These are phyloP conservation scores for Nesoenas mayeri DNA, from an alignment of 2,113 vertebrate genomes.

Conservation along the genomic window DNA sequence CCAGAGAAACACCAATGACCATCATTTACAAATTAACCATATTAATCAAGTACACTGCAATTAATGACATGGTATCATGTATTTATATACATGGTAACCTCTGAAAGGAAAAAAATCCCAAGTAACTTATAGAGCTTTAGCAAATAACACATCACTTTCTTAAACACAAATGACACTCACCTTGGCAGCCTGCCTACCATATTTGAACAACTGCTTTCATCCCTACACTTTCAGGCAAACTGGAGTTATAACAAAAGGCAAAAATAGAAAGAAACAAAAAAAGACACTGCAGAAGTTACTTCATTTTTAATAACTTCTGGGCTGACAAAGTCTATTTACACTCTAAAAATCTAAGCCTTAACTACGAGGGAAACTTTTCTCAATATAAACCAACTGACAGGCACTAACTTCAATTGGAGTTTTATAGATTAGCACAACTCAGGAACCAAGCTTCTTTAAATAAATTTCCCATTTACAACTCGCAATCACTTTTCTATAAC, in stretches of 20 bases:
- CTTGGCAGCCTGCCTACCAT: not conserved
- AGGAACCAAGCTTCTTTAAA: not conserved
- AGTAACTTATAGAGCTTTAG: not conserved
- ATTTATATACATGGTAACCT: not conserved
- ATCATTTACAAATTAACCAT: not conserved
- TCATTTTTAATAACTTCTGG: not conserved
- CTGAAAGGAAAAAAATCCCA: not conserved
- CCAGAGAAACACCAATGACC: not conserved
- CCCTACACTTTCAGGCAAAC: not conserved
- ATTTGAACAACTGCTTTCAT: not conserved
- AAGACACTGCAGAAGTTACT: not conserved
- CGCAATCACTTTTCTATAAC: not conserved
- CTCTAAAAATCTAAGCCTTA: not conserved
- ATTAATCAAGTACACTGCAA: not conserved
- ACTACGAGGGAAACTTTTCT: not conserved
- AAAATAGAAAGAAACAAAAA: not conserved
- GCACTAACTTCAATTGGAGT: not conserved
- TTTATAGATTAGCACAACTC: not conserved
- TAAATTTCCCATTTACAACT: not conserved
- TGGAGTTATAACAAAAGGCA: not conserved
- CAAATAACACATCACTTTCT: not conserved
- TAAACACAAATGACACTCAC: not conserved
- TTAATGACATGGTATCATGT: not conserved
- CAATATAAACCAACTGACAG: not conserved
- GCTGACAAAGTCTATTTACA: not conserved